Evolutionary conservation across 1,140 invertebrate species (phyloP).

Genomic region (Bombus turneri): DNA sequence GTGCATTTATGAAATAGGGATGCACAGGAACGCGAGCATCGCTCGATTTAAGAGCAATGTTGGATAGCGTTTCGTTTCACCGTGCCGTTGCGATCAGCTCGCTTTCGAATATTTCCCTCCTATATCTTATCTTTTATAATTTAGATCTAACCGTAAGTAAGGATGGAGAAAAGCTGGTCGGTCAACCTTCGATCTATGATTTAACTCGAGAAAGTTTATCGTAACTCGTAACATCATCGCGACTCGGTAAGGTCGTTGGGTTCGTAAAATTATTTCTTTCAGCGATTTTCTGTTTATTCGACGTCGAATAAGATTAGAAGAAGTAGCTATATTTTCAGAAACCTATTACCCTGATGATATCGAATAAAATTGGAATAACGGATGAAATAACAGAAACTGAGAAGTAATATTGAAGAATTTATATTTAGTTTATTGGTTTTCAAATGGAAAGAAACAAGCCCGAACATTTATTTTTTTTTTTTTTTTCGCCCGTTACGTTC

Average conservation of each 20-base stretch:
- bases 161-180: no score
- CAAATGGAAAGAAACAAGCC: not conserved
- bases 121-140: no score
- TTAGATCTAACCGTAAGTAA: no score
- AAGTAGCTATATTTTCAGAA: not conserved
- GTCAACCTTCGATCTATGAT: no score
- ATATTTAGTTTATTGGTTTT: not conserved
- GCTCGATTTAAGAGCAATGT: not conserved
- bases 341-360: not conserved
- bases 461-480: not conserved
- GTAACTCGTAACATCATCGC: no score
- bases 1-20: not conserved
- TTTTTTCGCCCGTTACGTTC: not conserved
- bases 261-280: not conserved
- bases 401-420: no score
- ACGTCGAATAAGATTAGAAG: not conserved
- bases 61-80: not conserved
- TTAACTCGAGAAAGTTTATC: no score
- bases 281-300: not conserved
- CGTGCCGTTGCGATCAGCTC: not conserved
- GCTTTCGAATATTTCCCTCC: not conserved
- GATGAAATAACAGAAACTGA: not conserved
- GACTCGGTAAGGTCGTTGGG: no score
- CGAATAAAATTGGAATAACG: not conserved
- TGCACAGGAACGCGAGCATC: not conserved